Evolutionary conservation across 2,797 vertebrate genomes (phyloP).

Genomic region (Anguilla pacifica): DNA sequence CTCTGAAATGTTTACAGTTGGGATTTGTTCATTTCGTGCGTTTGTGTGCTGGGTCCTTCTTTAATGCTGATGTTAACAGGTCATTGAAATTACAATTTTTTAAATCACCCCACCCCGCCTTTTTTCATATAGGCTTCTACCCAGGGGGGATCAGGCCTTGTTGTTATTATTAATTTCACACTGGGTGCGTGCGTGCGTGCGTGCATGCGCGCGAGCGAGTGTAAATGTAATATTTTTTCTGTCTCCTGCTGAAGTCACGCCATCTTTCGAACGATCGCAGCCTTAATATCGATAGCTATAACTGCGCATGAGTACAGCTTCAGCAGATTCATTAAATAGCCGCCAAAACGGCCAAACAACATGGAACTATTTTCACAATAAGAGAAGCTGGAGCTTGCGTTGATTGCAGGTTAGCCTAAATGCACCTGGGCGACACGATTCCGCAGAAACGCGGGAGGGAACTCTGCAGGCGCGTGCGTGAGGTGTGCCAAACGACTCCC

Average conservation of each 20-base stretch:
- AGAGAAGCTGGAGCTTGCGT: not conserved
- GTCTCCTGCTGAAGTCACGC: not conserved
- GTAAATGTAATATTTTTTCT: constrained; percentile 2
- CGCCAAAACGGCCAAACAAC: not conserved
- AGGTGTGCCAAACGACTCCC: not conserved
- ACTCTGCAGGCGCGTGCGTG: not conserved
- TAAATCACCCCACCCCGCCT: not conserved
- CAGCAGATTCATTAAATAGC: not conserved
- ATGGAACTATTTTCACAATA: not conserved
- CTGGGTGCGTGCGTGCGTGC: not conserved
- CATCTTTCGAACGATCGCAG: constrained; percentile 8
- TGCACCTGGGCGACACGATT: not conserved
- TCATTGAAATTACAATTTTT: constrained; percentile 25
- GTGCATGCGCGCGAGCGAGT: constrained; percentile 11
- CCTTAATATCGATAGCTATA: not conserved
- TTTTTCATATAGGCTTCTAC: not conserved
- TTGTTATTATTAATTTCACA: not conserved
- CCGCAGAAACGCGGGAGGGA: not conserved
- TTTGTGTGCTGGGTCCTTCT: constrained; percentile 31
- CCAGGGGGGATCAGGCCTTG: not conserved
- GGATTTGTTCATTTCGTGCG: constrained; percentile 56
- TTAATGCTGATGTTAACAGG: constrained; percentile 73
- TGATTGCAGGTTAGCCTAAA: not conserved
- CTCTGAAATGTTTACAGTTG: constrained; percentile 70
- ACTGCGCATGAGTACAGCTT: not conserved